Evolutionary conservation across 2,113 vertebrate species (phyloP), one percentile per base, ranked within the genome.

Genomic region (Eubucco bourcierii): DNA sequence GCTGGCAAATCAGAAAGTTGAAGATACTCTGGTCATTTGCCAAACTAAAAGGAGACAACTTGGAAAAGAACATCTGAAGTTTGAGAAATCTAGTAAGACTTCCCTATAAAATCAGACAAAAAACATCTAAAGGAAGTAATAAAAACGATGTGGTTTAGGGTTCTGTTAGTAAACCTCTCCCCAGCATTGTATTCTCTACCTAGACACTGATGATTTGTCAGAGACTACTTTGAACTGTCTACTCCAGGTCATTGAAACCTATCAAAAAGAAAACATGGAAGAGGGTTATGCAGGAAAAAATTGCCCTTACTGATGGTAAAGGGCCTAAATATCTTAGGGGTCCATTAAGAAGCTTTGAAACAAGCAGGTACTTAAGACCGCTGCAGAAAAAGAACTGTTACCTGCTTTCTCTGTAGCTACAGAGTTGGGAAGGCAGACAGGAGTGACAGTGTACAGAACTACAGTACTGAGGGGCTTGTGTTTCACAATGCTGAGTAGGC

Each of bases 401-500:
- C 67, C 25, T 93, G 65, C 53, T 64, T 13, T 29, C 24, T 41
- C 28, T 83, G 14, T 77, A 76, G 31, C 20, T 37, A n/a, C 29
- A 81, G 29, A 1, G 0, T 29, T 84, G 58, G 29, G 33, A 64
- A 56, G 53, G 4, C 58, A 80, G 65, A 17, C 24, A 34, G 58
- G 59, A 66, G 46, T 44, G 55, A 33, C 58, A 29, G 15, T 23
- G 16, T 4, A 27, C 65, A 70, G 44, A 67, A 52, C 63, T 81
- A 66, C 39, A 65, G 2, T 1, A 82, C 31, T 0, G 4, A 56
- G n/a, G 46, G 47, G 31, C n/a, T 64, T 90, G 2, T 90, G 59
- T 84, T 88, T 90, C 81, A 76, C 81, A 84, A 70, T 63, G 39
- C 63, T 87, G 77, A 92, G 52, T 44, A 92, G 70, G 15, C 63